Percentiles rank a stretch among this genome's conserved stretches.
Evolutionary conservation across 2,888 invertebrate species (phyloP).

Genomic region (Mesoligia furuncula): DNA sequence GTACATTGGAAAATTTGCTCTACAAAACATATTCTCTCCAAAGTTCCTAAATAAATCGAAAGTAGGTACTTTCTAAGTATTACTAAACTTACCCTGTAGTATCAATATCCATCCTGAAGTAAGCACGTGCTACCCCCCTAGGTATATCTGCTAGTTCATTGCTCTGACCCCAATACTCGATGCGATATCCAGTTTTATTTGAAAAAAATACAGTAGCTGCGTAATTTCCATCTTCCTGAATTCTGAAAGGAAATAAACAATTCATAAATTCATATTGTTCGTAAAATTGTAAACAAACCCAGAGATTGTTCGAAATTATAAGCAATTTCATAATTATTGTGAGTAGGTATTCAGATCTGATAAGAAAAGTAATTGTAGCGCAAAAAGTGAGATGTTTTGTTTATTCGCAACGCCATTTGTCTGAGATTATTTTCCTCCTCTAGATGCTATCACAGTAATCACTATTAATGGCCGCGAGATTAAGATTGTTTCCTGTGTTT

Average conservation of each 20-base stretch:
- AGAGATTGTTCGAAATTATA: constrained; percentile 22
- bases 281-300: constrained; percentile 18
- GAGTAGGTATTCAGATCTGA: constrained; percentile 32
- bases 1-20: too few relatives aligned
- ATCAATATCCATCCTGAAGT: constrained; percentile 93
- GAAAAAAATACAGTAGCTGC: constrained; percentile 93
- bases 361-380: constrained; percentile 42
- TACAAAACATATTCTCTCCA: not conserved
- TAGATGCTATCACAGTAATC: constrained; percentile 35
- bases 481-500: constrained; percentile 46
- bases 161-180: constrained; percentile 95
- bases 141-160: constrained; percentile 92
- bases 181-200: constrained; percentile 92
- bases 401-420: constrained; percentile 48
- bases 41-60: not conserved
- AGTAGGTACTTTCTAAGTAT: not conserved
- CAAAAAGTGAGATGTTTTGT: constrained; percentile 36
- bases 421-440: constrained; percentile 27
- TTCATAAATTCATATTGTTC: constrained; percentile 11
- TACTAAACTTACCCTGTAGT: constrained; percentile 92
- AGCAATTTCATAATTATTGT: constrained; percentile 32
- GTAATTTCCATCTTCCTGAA: constrained; percentile 93
- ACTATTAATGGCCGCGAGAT: constrained; percentile 14
- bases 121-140: constrained; percentile 93
- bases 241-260: constrained; percentile 78